Base-by-base conservation (phyloP, 92 coral and sea anemone species). In the Plumapathes pennacea region DNA sequence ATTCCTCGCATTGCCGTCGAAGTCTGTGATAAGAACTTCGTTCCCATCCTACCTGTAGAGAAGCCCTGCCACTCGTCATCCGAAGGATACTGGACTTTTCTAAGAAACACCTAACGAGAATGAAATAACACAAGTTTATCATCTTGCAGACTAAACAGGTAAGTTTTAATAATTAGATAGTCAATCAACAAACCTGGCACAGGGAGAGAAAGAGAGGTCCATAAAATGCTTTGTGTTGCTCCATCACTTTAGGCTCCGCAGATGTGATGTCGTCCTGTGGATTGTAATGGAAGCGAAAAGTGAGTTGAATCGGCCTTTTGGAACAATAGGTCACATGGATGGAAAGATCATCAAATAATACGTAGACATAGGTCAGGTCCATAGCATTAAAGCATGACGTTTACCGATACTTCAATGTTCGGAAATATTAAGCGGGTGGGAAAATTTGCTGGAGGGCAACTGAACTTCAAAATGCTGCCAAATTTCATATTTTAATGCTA, bases 71-170 rank as follows among this genome's bases (percentile, higher is more conserved):
- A 94, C 53, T 76, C 83, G 63, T 59, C 54, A 62, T 94, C 96
- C 44, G 96, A 85, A 5, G 99, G 99, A 60, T 72, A 94, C 74
- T 94, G 94, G 6, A 89, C 86, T 48, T 94, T 94, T 54, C 85
- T 81, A 50, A 87, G 85, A 46, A 92, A 82, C 10, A 92, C 86
- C 98, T 89, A 25, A 9, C 20, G 15, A 4, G 4, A 58, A 30
- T n/a, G 23, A 10, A 18, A 13, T 15, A 0, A 9, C 4, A 58
- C 38, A 40, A 26, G 20, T n/a, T n/a, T n/a, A n/a, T n/a, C n/a
- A n/a, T n/a, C n/a, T n/a, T n/a, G n/a, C n/a, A n/a, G n/a, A n/a
- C n/a, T n/a, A n/a, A n/a, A n/a, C n/a, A n/a, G n/a, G n/a, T n/a
- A n/a, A n/a, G n/a, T n/a, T n/a, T n/a, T n/a, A n/a, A n/a, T n/a